phyloP scores from a whole-genome alignment of 2,797 vertebrate species.

The Hemibagrus guttatus region DNA sequence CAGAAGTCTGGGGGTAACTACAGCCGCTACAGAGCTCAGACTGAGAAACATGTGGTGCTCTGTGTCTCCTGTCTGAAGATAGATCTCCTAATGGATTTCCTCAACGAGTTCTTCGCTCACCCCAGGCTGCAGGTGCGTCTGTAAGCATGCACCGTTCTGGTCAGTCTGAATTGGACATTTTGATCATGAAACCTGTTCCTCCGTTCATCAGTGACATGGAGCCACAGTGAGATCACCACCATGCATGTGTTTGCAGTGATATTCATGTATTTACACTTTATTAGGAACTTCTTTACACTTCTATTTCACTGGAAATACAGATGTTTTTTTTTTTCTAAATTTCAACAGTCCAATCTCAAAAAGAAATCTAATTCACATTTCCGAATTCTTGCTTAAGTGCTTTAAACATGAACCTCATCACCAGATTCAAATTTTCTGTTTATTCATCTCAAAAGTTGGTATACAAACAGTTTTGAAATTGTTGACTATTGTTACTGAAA shows the following conservation, averaged over 20 bases:
- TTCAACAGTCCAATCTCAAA: no score
- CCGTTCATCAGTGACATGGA: background rate
- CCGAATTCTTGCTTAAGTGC: no score
- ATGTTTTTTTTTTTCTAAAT: no score
- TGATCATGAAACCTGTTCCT: background rate
- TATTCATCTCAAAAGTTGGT: no score
- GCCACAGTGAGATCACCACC: background rate
- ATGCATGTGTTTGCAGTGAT: background rate
- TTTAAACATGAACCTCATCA: no score
- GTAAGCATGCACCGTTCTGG: background rate
- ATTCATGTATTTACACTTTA: no score
- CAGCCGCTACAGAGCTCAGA: slow-evolving; percentile 84
- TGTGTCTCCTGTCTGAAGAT: slow-evolving; percentile 86
- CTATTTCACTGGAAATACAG: no score
- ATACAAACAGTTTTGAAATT: no score
- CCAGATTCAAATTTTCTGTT: no score
- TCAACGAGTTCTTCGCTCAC: slow-evolving; percentile 85
- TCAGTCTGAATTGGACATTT: background rate
- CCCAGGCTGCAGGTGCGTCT: slow-evolving; percentile 78
- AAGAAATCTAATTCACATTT: no score
- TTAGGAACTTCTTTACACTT: no score
- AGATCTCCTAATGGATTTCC: slow-evolving; percentile 85
- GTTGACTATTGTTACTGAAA: no score
- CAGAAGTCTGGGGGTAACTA: slow-evolving; percentile 86
- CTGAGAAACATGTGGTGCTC: slow-evolving; percentile 83